phyloP scores from a whole-genome alignment of 2,888 invertebrate genomes.

The Aphrophora alni region DNA sequence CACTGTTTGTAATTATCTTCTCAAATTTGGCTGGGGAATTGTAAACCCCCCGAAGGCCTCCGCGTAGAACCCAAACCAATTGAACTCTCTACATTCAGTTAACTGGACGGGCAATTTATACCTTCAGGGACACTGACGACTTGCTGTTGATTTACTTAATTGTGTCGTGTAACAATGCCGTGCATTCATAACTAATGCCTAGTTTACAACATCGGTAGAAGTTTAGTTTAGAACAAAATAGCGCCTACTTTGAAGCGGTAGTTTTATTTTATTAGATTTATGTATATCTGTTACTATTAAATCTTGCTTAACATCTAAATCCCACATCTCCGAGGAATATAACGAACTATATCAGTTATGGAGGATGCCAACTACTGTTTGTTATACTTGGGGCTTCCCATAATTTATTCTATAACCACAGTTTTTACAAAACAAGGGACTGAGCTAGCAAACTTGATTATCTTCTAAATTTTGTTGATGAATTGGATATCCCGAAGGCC shows the following conservation, averaged over 20 bases:
- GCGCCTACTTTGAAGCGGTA: no score
- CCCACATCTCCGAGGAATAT: no score
- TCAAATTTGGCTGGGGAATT: not conserved
- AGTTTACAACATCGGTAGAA: no score
- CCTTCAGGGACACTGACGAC: not conserved
- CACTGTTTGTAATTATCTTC: conserved; percentile 5
- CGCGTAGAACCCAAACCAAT: not conserved
- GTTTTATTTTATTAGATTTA: no score
- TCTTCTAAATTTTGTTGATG: not conserved
- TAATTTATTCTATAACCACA: no score
- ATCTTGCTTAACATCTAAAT: no score
- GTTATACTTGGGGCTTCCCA: no score
- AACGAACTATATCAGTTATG: no score
- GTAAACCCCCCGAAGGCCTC: not conserved
- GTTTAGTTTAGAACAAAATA: no score
- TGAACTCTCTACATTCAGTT: not conserved
- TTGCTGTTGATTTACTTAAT: not conserved
- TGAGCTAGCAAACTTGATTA: not conserved
- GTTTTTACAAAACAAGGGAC: not conserved
- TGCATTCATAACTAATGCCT: not conserved
- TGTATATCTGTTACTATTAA: no score
- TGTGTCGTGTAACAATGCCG: not conserved
- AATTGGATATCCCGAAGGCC: not conserved
- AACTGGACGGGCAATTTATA: not conserved
- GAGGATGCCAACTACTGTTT: no score